phyloP scores from a whole-genome alignment of 2,888 invertebrate genomes.

The Conops quadrifasciatus region DNA sequence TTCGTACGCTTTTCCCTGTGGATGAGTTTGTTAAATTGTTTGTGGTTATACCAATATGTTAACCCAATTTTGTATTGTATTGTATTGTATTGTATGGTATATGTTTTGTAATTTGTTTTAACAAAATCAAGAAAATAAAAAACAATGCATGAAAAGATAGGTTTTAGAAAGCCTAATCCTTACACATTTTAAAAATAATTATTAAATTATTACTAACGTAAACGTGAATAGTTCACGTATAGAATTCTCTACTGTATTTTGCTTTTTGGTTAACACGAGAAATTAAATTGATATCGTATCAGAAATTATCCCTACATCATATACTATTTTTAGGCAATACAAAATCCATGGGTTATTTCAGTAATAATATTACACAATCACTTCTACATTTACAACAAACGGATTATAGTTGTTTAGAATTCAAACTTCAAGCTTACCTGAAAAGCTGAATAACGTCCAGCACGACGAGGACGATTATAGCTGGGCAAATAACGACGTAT shows the following conservation, averaged over 20 bases:
- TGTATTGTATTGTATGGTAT: slow-evolving; percentile 35
- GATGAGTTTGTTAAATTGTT: slow-evolving; percentile 39
- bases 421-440: slow-evolving; percentile 74
- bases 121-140: slow-evolving; percentile 25
- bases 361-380: neutral
- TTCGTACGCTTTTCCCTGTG: slow-evolving; percentile 60
- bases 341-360: neutral
- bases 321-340: neutral
- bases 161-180: slow-evolving; percentile 37
- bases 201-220: slow-evolving; percentile 4
- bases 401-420: neutral
- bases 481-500: slow-evolving; percentile 94
- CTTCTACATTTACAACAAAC: neutral
- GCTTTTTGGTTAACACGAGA: slow-evolving; percentile 7
- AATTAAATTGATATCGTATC: no score
- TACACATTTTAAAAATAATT: slow-evolving; percentile 13
- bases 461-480: slow-evolving; percentile 90
- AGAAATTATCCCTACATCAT: slow-evolving; percentile 30
- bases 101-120: slow-evolving; percentile 26
- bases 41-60: slow-evolving; percentile 40
- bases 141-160: slow-evolving; percentile 37
- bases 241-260: neutral
- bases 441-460: slow-evolving; percentile 95
- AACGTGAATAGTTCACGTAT: slow-evolving; percentile 10
- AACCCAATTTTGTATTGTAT: no score